Evolutionary conservation across 2,888 invertebrate genomes (phyloP), one percentile per base, ranked within the genome.

Genomic region (Chrysolina oricalcia): DNA sequence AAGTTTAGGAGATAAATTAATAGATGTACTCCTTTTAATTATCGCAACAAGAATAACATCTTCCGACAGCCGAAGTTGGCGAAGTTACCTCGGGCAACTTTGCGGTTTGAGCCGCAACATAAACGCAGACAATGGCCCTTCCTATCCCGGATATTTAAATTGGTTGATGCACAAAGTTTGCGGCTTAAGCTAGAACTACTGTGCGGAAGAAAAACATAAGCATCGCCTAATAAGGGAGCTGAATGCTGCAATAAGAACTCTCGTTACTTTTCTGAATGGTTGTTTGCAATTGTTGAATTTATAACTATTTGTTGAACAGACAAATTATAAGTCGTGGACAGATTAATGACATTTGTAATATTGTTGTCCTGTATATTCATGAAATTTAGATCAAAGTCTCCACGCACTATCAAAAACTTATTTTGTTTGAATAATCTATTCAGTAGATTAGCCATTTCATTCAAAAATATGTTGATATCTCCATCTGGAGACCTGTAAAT

Each of bases 221-320:
- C 1, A 59, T 59, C n/a, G 15, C 27, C 10, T 53, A 53, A 53
- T 53, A 19, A 53, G 21, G 21, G 21, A 59, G 10, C n/a, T 27
- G 59, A 27, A 27, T 9, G 21, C 35, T 9, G 35, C 35, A 59
- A 35, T 27, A 27, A 59, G 35, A 59, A 59, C n/a, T 13, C 27
- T 59, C 59, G n/a, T 59, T 59, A 59, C 35, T 59, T 59, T 27
- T n/a, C 27, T n/a, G n/a, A 59, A 59, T n/a, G 56, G 56, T 1
- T 56, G 13, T 59, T 15, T 59, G 23, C 35, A n/a, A 59, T 35
- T 23, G 17, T 17, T 27, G 35, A 59, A 35, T 23, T n/a, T 35
- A n/a, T 23, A 10, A 15, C 15, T 27, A 11, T 59, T n/a, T 1
- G 2, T 46, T n/a, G 10, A n/a, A n/a, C 35, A 35, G 8, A n/a